Percentiles rank a stretch among this genome's conserved stretches.
phyloP scores from a whole-genome alignment of 1,140 invertebrate species.

The Propsilocerus akamusi region DNA sequence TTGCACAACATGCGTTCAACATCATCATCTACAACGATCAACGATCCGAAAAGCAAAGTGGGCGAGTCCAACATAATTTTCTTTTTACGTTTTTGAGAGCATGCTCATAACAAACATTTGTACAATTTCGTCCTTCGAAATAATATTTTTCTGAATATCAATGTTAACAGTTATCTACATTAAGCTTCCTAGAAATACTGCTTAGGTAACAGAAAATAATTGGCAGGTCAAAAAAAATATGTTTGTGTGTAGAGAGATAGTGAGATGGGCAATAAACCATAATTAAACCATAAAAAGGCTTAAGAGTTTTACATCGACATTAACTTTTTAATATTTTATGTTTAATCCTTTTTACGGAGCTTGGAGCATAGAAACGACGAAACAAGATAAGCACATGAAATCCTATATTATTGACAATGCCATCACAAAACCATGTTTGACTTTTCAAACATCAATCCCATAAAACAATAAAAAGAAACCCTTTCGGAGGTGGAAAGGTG shows the following conservation, averaged over 20 bases:
- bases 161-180: background rate
- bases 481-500: background rate
- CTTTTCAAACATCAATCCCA: conserved; percentile 2
- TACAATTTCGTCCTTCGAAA: too few relatives aligned
- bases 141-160: too few relatives aligned
- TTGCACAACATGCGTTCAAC: background rate
- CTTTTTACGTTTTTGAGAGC: too few relatives aligned
- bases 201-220: background rate
- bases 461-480: conserved; percentile 2
- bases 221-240: background rate
- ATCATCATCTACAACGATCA: background rate
- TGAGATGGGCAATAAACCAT: background rate
- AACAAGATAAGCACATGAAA: background rate
- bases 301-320: background rate
- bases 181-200: background rate
- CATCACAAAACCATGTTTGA: background rate
- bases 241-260: too few relatives aligned
- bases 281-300: conserved; percentile 3
- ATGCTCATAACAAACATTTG: background rate
- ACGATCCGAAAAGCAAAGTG: background rate
- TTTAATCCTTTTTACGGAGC: background rate
- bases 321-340: conserved; percentile 3
- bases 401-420: background rate
- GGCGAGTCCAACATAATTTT: background rate
- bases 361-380: background rate